Percentiles rank a stretch among this genome's conserved stretches.
Conservation (phyloP, 2,888 invertebrate genomes). For the Xylophagus ater region DNA sequence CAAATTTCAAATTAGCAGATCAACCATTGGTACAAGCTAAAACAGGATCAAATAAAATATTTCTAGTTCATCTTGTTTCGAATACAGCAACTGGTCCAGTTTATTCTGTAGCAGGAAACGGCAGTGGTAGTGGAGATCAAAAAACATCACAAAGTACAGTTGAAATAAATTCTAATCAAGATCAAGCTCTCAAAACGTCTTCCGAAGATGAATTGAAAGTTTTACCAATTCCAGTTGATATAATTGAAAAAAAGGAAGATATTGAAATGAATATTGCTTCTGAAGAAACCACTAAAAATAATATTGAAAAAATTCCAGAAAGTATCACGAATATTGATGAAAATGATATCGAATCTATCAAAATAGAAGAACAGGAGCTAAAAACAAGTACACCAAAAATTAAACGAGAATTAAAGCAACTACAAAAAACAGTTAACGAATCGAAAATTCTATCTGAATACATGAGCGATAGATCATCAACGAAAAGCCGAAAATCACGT, state of each 20-base stretch:
- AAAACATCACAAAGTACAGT: background rate
- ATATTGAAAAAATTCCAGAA: background rate
- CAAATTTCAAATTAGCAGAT: constrained; percentile 6
- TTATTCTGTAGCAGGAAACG: constrained; percentile 6
- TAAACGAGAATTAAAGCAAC: constrained; percentile 49
- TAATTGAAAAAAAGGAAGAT: background rate
- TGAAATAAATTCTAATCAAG: background rate
- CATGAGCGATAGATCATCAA: constrained; percentile 42
- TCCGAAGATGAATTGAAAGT: background rate
- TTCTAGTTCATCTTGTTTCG: constrained; percentile 13
- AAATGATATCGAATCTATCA: constrained; percentile 10
- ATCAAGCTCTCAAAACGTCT: constrained; percentile 1
- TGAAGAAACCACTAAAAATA: background rate
- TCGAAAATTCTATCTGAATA: constrained; percentile 54
- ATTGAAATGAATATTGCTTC: background rate
- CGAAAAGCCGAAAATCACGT: constrained; percentile 39
- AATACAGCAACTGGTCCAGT: constrained; percentile 10
- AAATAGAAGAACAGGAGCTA: constrained; percentile 5
- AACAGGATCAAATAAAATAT: constrained; percentile 10
- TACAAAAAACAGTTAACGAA: constrained; percentile 55
- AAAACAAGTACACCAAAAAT: constrained; percentile 28
- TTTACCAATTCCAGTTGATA: background rate
- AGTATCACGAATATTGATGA: constrained; percentile 1
- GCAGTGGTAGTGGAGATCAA: background rate
- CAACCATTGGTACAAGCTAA: constrained; percentile 9